Base-by-base conservation (phyloP, 2,113 vertebrate genomes). In the Xiphias gladius region DNA sequence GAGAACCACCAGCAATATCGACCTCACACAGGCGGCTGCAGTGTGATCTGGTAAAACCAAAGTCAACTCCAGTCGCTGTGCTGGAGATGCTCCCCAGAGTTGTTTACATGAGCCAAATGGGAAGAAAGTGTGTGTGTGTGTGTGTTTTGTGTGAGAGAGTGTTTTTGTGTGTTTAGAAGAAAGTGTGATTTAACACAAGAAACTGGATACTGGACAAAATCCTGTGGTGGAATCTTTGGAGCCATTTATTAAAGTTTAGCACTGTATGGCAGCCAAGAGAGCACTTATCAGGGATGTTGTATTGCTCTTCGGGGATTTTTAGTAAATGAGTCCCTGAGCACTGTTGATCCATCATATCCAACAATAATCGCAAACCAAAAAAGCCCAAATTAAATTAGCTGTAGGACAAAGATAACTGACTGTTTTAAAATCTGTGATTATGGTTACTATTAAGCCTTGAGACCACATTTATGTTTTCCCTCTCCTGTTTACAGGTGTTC, bases 401-500 rank as follows among this genome's bases (percentile, higher is more conserved):
- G 0, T 43, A 22, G 43, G 41, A 85, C 72, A 64, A 37, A 69
- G 8, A 30, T 17, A 71, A 16, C 22, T 73, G 75, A 48, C 41
- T 39, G 35, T 67, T 80, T 73, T 52, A 64, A 24, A 26, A 32
- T 17, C 43, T 55, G 57, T 79, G 22, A 70, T 79, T 57, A 54
- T 52, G 67, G 28, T 39, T 54, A 16, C 52, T 24, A 9, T 69
- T 37, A 7, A 2, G 35, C 32, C 63, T 35, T 35, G 52, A 84
- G 84, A 64, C 46, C 26, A 22, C 57, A 67, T 54, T 75, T 0
- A 69, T 32, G 19, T 63, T 19, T 57, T 39, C 16, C 80, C 70
- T 54, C 67, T 80, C 28, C n/a, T 57, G 64, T 85, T 71, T 30
- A 30, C 92, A 99, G 97, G 98, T 20, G 96, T 99, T 64, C 87